Evolutionary conservation across 2,797 vertebrate species (phyloP).

Genomic region (Argyrosomus regius): DNA sequence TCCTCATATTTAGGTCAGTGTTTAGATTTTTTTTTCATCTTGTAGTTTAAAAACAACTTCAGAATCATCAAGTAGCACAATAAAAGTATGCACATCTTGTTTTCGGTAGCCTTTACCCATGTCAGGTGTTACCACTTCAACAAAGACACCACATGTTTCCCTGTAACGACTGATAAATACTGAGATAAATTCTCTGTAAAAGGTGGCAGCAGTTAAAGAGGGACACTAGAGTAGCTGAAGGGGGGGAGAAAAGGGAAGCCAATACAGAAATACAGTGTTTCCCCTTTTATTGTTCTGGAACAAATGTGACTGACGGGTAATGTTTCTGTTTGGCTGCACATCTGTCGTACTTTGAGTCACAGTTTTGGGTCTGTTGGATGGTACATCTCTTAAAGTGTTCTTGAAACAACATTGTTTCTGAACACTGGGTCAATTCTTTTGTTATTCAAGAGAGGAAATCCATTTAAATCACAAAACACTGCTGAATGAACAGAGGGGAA

Average conservation of each 20-base stretch:
- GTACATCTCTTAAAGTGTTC: background rate
- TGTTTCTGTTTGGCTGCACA: constrained; percentile 17
- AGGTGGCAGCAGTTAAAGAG: constrained; percentile 34
- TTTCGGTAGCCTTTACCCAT: background rate
- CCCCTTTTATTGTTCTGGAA: constrained; percentile 18
- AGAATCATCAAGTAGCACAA: constrained; percentile 9
- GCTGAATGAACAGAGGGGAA: constrained; percentile 34
- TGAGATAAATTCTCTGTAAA: constrained; percentile 48
- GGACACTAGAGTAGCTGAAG: constrained; percentile 16
- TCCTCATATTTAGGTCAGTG: background rate
- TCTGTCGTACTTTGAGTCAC: constrained; percentile 18
- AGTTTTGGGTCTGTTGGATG: background rate
- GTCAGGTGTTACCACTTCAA: background rate
- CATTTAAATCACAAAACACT: background rate
- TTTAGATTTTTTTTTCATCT: background rate
- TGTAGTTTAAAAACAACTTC: background rate
- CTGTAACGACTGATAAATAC: constrained; percentile 48
- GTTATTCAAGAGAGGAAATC: background rate
- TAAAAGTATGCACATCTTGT: background rate
- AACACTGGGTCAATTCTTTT: background rate
- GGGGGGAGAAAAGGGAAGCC: constrained; percentile 23
- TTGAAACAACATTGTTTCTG: background rate
- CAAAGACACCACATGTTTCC: background rate
- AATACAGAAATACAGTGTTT: constrained; percentile 52
- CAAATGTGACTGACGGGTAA: background rate